These are phyloP conservation scores for Poeciliopsis gracilis DNA, from an alignment of 2,797 vertebrate species.

Conservation along the genomic window DNA sequence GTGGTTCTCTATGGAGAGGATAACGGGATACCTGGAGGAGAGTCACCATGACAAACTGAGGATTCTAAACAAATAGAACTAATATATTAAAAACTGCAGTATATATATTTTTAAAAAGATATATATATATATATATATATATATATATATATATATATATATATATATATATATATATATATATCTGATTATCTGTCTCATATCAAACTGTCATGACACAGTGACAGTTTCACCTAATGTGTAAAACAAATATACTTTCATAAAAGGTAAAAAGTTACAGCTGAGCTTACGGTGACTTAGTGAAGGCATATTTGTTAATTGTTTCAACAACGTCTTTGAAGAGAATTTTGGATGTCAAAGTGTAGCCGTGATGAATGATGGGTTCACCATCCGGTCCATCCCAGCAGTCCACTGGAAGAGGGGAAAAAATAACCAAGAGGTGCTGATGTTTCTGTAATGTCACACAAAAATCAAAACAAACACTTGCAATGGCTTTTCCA, in stretches of 20 bases:
- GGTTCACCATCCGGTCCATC: constrained; percentile 92
- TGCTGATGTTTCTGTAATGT: not conserved
- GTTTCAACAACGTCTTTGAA: constrained; percentile 91
- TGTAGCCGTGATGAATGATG: constrained; percentile 93
- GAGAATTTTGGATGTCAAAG: constrained; percentile 92
- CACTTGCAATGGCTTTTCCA: constrained; percentile 2
- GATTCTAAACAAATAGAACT: too few relatives aligned
- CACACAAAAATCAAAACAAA: not conserved
- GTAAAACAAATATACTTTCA: too few relatives aligned
- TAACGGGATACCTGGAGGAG: constrained; percentile 86
- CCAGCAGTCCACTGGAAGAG: constrained; percentile 90
- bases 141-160: too few relatives aligned
- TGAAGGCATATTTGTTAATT: constrained; percentile 91
- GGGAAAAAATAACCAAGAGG: constrained; percentile 6
- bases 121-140: too few relatives aligned
- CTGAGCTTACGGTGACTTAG: constrained; percentile 87
- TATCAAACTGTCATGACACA: too few relatives aligned
- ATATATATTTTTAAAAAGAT: too few relatives aligned
- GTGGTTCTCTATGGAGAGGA: constrained; percentile 93
- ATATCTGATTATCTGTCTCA: too few relatives aligned
- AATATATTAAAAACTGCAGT: too few relatives aligned
- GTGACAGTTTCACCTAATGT: too few relatives aligned
- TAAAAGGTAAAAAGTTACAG: not conserved
- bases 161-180: too few relatives aligned
- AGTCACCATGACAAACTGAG: not conserved